A percentile compares a stretch with the other conserved stretches of the same genome.
These are phyloP conservation scores for Nephrotoma flavescens DNA, from an alignment of 2,888 invertebrate genomes.

Conservation along the genomic window DNA sequence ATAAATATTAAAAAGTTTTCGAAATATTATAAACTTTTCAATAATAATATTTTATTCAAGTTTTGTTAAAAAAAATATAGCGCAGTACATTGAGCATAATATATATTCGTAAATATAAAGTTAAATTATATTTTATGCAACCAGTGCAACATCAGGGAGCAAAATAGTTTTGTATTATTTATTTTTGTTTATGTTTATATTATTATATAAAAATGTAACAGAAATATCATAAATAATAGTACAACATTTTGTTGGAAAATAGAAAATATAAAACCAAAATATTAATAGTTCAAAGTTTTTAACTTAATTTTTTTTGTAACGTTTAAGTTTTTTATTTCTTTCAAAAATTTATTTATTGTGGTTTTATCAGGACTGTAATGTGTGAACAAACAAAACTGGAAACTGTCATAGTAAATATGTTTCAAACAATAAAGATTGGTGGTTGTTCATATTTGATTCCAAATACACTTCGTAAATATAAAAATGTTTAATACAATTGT, in stretches of 20 bases:
- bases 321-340: not conserved
- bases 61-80: not conserved
- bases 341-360: not conserved
- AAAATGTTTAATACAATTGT: no score
- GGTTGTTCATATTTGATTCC: no score
- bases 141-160: not conserved
- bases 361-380: not conserved
- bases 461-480: no score
- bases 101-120: not conserved
- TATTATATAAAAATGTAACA: not conserved
- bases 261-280: not conserved
- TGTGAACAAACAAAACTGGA: not conserved
- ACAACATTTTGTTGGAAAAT: not conserved
- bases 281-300: not conserved
- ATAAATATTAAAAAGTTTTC: not conserved
- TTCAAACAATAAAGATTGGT: not conserved
- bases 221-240: not conserved
- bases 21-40: not conserved
- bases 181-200: not conserved
- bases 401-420: not conserved
- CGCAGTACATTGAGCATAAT: not conserved
- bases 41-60: not conserved
- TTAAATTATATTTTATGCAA: conserved; percentile 2
- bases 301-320: not conserved
- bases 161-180: not conserved